These are phyloP conservation scores for Samia ricini DNA, from an alignment of 1,140 invertebrate genomes.

Conservation along the genomic window DNA sequence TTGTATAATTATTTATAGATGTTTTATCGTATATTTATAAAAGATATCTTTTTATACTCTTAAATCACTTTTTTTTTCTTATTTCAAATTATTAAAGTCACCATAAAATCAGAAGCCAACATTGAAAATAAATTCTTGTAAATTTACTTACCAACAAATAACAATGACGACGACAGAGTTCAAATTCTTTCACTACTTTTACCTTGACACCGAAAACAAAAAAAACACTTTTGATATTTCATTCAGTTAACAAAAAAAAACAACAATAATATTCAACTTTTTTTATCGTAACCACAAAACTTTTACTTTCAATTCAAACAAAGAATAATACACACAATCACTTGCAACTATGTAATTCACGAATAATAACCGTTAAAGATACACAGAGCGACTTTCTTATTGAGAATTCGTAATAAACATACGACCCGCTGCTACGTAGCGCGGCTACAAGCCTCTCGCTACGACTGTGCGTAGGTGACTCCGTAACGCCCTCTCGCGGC, in stretches of 20 bases:
- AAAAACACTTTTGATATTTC: neutral
- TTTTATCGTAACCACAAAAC: neutral
- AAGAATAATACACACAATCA: too few relatives aligned
- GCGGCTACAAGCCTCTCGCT: neutral
- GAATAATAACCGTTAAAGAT: too few relatives aligned
- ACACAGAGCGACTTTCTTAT: too few relatives aligned
- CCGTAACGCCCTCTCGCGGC: neutral
- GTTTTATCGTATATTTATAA: too few relatives aligned
- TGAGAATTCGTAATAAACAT: too few relatives aligned
- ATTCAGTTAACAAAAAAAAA: neutral
- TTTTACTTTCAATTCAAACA: too few relatives aligned
- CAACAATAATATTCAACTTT: neutral
- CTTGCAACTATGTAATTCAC: too few relatives aligned
- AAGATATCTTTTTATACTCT: too few relatives aligned
- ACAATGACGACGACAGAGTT: neutral
- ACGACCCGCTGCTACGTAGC: conserved; percentile 3
- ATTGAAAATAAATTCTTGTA: neutral
- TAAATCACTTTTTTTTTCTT: too few relatives aligned
- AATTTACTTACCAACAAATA: neutral
- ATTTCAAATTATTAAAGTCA: too few relatives aligned
- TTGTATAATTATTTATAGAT: too few relatives aligned
- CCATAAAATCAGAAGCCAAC: neutral
- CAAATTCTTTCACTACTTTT: neutral
- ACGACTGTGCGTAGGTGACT: conserved; percentile 2
- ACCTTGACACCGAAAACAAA: neutral